These are phyloP conservation scores for Drosophila athabasca DNA, from an alignment of 1,140 invertebrate species.

Conservation along the genomic window DNA sequence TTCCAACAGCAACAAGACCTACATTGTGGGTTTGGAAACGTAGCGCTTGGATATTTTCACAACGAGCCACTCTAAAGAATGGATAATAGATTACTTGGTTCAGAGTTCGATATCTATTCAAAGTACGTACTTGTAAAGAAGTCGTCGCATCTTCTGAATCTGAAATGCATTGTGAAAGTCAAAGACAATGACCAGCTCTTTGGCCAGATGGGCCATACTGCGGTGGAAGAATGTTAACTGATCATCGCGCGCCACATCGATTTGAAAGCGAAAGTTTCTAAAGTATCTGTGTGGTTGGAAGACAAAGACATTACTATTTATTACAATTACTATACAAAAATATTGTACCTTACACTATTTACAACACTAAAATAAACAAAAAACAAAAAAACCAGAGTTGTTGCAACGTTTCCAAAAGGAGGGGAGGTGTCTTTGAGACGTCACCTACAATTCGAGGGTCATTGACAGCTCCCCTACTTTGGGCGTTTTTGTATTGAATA, in stretches of 20 bases:
- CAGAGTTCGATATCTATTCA: not conserved
- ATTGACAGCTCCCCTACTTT: conserved; percentile 10
- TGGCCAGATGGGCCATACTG: conserved; percentile 66
- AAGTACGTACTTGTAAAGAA: conserved; percentile 72
- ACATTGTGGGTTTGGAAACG: conserved; percentile 81
- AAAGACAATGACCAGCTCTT: conserved; percentile 74
- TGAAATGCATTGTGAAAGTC: conserved; percentile 80
- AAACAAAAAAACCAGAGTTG: not conserved
- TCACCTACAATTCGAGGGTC: conserved; percentile 14
- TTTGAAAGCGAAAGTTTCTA: conserved; percentile 77
- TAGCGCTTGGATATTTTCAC: conserved; percentile 75
- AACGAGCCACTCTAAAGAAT: conserved; percentile 68
- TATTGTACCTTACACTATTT: conserved; percentile 26
- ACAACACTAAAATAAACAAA: conserved; percentile 45
- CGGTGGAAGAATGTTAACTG: conserved; percentile 77
- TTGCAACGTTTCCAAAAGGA: conserved; percentile 32
- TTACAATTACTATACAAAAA: not conserved
- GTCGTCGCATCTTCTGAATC: conserved; percentile 76
- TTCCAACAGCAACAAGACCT: conserved; percentile 64
- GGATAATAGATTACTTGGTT: not conserved
- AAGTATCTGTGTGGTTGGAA: conserved; percentile 66
- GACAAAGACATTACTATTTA: not conserved
- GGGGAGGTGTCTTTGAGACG: not conserved
- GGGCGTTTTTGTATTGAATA: conserved; percentile 15
- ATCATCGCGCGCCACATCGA: conserved; percentile 72